phyloP scores from a whole-genome alignment of 2,888 invertebrate species.

The Ecdyonurus torrentis region DNA sequence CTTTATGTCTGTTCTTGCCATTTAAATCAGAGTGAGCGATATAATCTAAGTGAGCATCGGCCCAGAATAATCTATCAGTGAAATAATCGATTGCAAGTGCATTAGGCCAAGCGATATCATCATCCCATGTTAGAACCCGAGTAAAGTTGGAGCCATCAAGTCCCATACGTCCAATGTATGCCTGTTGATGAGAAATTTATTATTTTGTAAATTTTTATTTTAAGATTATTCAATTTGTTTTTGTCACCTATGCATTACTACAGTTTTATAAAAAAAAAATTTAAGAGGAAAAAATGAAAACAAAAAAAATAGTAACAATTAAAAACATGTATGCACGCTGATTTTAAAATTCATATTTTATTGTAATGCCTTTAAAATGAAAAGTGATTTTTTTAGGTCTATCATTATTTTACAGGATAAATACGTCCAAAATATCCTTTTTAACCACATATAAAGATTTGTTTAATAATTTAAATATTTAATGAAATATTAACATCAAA shows the following conservation, averaged over 20 bases:
- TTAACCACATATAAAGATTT: background rate
- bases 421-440: too few species aligned
- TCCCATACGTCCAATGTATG: conserved; percentile 91
- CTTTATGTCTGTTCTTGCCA: conserved; percentile 49
- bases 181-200: conserved; percentile 36
- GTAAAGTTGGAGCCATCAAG: conserved; percentile 92
- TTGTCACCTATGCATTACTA: background rate
- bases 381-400: too few species aligned
- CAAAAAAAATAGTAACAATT: too few species aligned
- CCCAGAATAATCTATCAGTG: conserved; percentile 90
- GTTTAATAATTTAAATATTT: background rate
- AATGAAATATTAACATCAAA: background rate
- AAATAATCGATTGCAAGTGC: conserved; percentile 93
- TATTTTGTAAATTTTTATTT: conserved; percentile 5
- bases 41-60: conserved; percentile 95
- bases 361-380: too few species aligned
- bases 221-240: background rate
- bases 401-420: too few species aligned
- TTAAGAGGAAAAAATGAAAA: background rate
- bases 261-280: background rate
- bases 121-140: conserved; percentile 75
- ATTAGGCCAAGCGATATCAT: conserved; percentile 97
- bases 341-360: too few species aligned
- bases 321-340: too few species aligned
- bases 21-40: conserved; percentile 90